These are phyloP conservation scores for Halichondria panicea DNA, from an alignment of 37 sponge, comb jelly and placozoan species.

Conservation along the genomic window DNA sequence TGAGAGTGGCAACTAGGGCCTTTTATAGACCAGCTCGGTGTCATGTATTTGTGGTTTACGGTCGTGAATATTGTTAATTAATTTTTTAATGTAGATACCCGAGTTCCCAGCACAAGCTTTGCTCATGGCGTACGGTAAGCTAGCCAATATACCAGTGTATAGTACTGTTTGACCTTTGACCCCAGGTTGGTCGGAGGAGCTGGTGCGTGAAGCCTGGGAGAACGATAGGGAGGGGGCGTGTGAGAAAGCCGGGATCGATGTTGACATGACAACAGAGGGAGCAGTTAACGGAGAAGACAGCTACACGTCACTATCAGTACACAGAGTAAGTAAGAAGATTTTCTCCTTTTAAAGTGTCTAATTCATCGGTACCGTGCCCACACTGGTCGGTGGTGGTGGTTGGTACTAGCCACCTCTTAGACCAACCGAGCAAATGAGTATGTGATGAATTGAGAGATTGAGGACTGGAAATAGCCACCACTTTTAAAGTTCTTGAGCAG, in stretches of 20 bases:
- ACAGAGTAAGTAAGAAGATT: constrained; percentile 2
- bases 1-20: too few species aligned
- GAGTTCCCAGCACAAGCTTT: constrained; percentile 59
- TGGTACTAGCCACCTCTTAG: too few species aligned
- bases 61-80: constrained; percentile 3
- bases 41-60: constrained; percentile 6
- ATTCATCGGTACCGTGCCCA: too few species aligned
- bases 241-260: constrained; percentile 55
- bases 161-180: not conserved
- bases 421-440: too few species aligned
- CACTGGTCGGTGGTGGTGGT: too few species aligned
- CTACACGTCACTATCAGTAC: constrained; percentile 4
- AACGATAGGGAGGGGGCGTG: constrained; percentile 40
- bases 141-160: too few species aligned
- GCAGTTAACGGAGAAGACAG: not conserved
- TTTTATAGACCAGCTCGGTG: not conserved
- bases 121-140: constrained; percentile 60
- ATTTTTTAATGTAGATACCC: constrained; percentile 18
- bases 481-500: too few species aligned
- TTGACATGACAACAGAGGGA: not conserved
- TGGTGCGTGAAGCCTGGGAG: constrained; percentile 60
- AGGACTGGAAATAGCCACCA: too few species aligned
- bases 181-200: constrained; percentile 71
- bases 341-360: too few species aligned
- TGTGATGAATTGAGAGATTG: too few species aligned